Percentiles rank a stretch among this genome's conserved stretches.
Evolutionary conservation across 2,113 vertebrate genomes (phyloP).

Genomic region (Polypterus senegalus): DNA sequence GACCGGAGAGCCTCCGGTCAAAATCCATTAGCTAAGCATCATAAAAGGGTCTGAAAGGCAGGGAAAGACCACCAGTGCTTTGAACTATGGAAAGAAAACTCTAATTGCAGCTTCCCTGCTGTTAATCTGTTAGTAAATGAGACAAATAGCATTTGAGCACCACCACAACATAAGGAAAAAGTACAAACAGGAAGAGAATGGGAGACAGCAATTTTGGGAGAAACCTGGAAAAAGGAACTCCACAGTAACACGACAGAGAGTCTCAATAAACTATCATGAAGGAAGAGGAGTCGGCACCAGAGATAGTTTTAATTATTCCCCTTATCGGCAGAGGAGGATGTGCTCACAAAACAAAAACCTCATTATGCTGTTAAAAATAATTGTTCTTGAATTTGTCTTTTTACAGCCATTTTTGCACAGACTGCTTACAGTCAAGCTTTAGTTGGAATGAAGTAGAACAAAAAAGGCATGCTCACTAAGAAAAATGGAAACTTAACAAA

Average conservation of each 20-base stretch:
- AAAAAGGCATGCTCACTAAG: no score
- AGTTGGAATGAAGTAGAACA: no score
- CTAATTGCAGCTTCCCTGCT: neutral
- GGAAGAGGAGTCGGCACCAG: neutral
- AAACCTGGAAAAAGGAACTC: conserved; percentile 3
- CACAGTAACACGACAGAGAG: neutral
- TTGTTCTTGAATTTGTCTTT: neutral
- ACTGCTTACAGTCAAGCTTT: no score
- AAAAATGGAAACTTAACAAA: no score
- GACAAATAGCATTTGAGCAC: neutral
- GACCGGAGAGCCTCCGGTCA: conserved; percentile 1
- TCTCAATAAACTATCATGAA: neutral
- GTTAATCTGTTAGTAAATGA: neutral
- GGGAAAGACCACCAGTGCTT: neutral
- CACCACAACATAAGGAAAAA: neutral
- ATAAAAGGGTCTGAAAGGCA: conserved; percentile 1
- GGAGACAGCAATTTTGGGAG: conserved; percentile 4
- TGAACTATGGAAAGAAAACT: conserved; percentile 2
- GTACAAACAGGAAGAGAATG: conserved; percentile 15
- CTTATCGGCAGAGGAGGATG: neutral
- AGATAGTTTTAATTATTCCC: neutral
- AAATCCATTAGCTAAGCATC: neutral
- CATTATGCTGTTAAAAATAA: conserved; percentile 7
- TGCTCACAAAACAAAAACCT: conserved; percentile 1
- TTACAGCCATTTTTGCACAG: neutral